phyloP scores from a whole-genome alignment of 2,797 vertebrate genomes.

The Tenualosa ilisha region DNA sequence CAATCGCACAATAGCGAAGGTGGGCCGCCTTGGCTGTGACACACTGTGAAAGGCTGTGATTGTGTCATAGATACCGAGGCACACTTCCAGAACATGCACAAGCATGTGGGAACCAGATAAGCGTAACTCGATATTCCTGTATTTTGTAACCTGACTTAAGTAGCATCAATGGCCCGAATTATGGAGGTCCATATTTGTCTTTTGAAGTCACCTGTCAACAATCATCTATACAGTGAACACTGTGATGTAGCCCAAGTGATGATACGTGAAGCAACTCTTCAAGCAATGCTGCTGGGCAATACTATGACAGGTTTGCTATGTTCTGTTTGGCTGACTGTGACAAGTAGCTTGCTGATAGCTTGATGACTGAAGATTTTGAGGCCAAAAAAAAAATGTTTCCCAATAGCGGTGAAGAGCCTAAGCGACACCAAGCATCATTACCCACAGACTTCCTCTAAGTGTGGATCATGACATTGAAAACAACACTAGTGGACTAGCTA shows the following conservation, averaged over 20 bases:
- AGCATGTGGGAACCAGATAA: conserved; percentile 25
- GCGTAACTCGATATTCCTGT: conserved; percentile 19
- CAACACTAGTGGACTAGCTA: too few species aligned
- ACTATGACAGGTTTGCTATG: too few species aligned
- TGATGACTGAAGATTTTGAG: too few species aligned
- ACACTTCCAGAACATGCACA: conserved; percentile 30
- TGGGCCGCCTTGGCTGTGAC: background rate
- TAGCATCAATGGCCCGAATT: conserved; percentile 6
- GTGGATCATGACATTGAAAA: too few species aligned
- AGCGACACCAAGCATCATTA: too few species aligned
- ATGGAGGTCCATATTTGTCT: background rate
- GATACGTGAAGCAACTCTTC: background rate
- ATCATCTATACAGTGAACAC: background rate
- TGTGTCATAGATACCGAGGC: background rate
- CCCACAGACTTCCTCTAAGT: too few species aligned
- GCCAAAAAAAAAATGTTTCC: too few species aligned
- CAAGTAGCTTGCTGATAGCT: too few species aligned
- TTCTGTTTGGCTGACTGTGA: too few species aligned
- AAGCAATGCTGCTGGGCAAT: background rate
- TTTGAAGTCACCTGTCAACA: background rate
- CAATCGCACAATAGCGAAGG: background rate
- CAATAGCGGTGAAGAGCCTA: too few species aligned
- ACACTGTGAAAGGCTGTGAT: background rate
- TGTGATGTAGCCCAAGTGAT: background rate
- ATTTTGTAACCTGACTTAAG: background rate